A percentile compares a stretch with the other conserved stretches of the same genome.
Conservation (phyloP, 2,888 invertebrate genomes). For the Thecocarcelia acutangulata region DNA sequence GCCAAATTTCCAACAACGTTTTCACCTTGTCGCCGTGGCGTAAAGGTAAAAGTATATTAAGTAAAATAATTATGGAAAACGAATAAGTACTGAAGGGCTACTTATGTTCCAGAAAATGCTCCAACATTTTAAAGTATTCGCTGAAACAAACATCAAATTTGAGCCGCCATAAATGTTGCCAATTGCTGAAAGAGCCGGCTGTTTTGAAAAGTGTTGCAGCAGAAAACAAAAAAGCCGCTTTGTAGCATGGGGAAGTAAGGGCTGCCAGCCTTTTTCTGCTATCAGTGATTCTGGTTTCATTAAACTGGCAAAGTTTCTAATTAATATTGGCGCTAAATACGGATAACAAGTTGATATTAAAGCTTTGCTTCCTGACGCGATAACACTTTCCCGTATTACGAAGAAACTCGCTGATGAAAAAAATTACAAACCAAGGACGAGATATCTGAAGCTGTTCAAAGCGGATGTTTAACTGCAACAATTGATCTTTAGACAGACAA, state of each 20-base stretch:
- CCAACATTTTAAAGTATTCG: slow-evolving; percentile 6
- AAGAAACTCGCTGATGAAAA: slow-evolving; percentile 57
- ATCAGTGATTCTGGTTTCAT: slow-evolving; percentile 57
- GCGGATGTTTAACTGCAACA: too few species aligned
- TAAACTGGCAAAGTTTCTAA: slow-evolving; percentile 60
- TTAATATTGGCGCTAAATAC: slow-evolving; percentile 68
- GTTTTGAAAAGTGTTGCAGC: slow-evolving; percentile 12
- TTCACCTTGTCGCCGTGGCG: too few species aligned
- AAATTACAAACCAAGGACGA: slow-evolving; percentile 40
- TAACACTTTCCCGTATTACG: slow-evolving; percentile 55
- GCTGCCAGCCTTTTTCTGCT: slow-evolving; percentile 14
- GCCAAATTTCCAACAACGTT: too few species aligned
- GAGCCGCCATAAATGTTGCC: slow-evolving; percentile 8
- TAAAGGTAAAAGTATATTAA: too few species aligned
- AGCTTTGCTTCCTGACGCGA: slow-evolving; percentile 60
- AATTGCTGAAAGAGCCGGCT: slow-evolving; percentile 10
- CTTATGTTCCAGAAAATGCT: too few species aligned
- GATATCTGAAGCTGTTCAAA: slow-evolving; percentile 41
- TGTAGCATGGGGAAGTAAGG: background rate
- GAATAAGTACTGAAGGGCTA: too few species aligned
- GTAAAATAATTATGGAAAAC: too few species aligned
- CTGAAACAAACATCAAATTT: slow-evolving; percentile 14
- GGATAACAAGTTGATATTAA: slow-evolving; percentile 60
- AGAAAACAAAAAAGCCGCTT: too few species aligned
- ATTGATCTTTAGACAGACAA: slow-evolving; percentile 68